Percentiles rank a stretch among this genome's conserved stretches.
phyloP scores from a whole-genome alignment of 2,113 vertebrate species.

The Prionailurus bengalensis region DNA sequence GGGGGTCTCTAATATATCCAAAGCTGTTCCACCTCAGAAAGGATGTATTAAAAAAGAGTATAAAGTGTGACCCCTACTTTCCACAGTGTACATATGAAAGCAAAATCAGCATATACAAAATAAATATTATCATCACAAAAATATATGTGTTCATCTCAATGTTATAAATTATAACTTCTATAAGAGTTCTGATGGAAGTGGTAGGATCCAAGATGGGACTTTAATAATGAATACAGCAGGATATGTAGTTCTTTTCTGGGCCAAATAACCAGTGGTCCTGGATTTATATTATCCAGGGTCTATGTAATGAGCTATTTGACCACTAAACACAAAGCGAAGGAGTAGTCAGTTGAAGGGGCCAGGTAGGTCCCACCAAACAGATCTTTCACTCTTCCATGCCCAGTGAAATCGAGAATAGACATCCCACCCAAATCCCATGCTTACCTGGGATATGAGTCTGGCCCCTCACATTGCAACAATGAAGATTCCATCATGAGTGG shows the following conservation, averaged over 20 bases:
- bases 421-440: neutral
- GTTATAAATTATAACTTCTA: conserved; percentile 5
- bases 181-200: neutral
- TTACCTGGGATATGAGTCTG: neutral
- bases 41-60: neutral
- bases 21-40: neutral
- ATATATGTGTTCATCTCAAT: neutral
- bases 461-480: neutral
- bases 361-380: neutral
- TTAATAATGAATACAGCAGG: neutral
- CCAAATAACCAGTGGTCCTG: neutral
- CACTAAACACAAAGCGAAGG: neutral
- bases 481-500: neutral
- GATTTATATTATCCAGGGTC: neutral
- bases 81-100: neutral
- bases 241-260: neutral
- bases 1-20: neutral
- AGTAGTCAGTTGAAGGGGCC: neutral
- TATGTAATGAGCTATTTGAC: neutral
- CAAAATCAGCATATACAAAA: conserved; percentile 15
- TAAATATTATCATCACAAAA: neutral
- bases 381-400: neutral
- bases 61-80: neutral
- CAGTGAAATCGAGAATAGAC: neutral
- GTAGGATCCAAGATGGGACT: neutral